Percentiles rank a stretch among this genome's conserved stretches.
Conservation (phyloP, 1,140 invertebrate species). For the Eurosta solidaginis region DNA sequence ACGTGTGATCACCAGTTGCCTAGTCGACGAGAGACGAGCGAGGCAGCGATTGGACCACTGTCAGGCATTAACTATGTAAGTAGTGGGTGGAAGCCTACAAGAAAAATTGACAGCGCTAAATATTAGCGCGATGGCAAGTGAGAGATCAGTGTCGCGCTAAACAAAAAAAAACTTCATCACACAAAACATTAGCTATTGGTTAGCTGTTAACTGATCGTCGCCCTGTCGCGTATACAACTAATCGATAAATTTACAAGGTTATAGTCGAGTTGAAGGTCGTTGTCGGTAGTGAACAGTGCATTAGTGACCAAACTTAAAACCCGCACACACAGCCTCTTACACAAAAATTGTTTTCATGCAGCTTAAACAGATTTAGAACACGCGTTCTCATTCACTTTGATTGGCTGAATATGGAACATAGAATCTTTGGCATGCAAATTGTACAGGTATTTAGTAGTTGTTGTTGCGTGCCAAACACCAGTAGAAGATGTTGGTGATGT, state of each 20-base stretch:
- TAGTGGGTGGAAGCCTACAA: too few relatives aligned
- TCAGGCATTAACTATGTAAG: too few relatives aligned
- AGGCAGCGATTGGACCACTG: too few relatives aligned
- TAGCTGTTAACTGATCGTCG: background rate
- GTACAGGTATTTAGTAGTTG: background rate
- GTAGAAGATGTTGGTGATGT: background rate
- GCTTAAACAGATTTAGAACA: background rate
- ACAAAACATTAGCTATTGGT: background rate
- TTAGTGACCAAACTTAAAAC: background rate
- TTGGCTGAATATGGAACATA: background rate
- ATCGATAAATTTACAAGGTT: conserved; percentile 23
- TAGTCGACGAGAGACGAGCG: too few relatives aligned
- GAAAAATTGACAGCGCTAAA: too few relatives aligned
- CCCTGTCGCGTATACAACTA: too few relatives aligned
- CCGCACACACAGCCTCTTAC: background rate
- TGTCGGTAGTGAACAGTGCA: background rate
- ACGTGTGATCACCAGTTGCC: background rate
- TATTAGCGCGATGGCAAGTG: too few relatives aligned
- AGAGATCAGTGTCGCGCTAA: conserved; percentile 9
- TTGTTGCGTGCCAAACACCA: background rate
- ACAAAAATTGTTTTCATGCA: background rate
- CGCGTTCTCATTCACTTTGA: background rate
- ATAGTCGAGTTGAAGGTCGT: conserved; percentile 9
- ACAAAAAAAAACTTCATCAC: background rate
- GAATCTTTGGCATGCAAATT: conserved; percentile 10